Evolutionary conservation across 2,797 vertebrate genomes (phyloP), one percentile per base, ranked within the genome.

Genomic region (Diplodus sargus): DNA sequence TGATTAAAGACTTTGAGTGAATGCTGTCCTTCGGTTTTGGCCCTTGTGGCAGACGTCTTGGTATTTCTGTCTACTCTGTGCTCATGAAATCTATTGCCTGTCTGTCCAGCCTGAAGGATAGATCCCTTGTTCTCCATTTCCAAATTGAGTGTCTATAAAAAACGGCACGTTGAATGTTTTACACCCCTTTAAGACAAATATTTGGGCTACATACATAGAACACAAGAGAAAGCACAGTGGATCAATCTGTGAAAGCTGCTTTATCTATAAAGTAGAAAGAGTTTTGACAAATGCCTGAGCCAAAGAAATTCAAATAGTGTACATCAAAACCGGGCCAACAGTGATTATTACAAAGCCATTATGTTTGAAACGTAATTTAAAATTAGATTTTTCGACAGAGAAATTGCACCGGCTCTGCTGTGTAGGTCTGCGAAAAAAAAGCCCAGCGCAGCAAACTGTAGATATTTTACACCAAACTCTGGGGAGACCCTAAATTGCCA

Each of bases 381-480:
- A 74, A 51, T 49, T 25, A 45, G 51, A 62, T 47, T 60, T 64
- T n/a, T 47, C 22, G 14, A 23, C 42, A 70, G 22, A 48, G 76
- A 78, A 72, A 66, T 14, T 60, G 63, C 54, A 45, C 47, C n/a
- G 9, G n/a, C 23, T 13, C 16, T 43, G 25, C 47, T 17, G 20
- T 5, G n/a, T 18, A 23, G 16, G 30, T 25, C 48, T 69, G 45
- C 8, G 56, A 28, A 34, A 34, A 30, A 52, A 71, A 74, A 81
- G 59, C 15, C 39, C 14, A 48, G 15, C 25, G 43, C 42, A 42
- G 20, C 7, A 73, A 74, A 75, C 77, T 80, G 45, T 45, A 68
- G 53, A 59, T 79, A 76, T 83, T 76, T 84, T 20, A 57, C 39
- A 49, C 60, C 4, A 80, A 72, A 79, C 51, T 5, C 59, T 4